Base-by-base conservation (phyloP, 1,140 invertebrate species). In the Drosophila azteca region DNA sequence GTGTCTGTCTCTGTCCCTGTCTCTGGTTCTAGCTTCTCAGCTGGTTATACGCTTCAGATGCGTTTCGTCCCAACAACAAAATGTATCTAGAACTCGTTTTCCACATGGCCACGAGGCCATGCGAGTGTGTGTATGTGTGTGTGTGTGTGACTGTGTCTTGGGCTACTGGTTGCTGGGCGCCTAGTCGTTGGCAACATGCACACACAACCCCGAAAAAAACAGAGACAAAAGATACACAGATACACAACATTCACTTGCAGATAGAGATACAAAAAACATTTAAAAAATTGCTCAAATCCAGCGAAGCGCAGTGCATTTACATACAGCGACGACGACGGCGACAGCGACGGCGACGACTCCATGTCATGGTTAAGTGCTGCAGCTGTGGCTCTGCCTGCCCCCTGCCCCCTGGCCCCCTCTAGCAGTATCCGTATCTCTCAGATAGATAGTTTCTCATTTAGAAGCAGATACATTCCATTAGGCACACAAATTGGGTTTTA, bases 101-200 rank as follows among this genome's bases (percentile, higher is more conserved):
- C 35, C 35, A 39, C 35, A 39, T 5, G 35, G 35, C 35, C 35
- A 13, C 60, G 26, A 44, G 44, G 44, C 26, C n/a, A n/a, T 17
- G 45, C 31, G 8, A 7, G 8, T 35, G 8, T 35, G 31, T 11
- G 35, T 39, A 4, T 39, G 35, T 13, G 11, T 39, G 11, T 13
- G 35, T 13, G n/a, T n/a, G n/a, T n/a, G n/a, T n/a, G n/a, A n/a
- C n/a, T n/a, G n/a, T 13, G 35, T 13, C 11, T 13, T 4, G 11
- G 3, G 11, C 35, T 39, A 4, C 11, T 39, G 43, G 48, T 68
- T 77, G 84, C 83, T 88, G 83, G 49, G 66, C 79, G 68, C 83
- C 83, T 77, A 88, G 83, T 77, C 72, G 62, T 83, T 88, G 88
- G 83, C 83, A 88, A 89, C 83, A 79, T 88, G 79, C 84, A 88